phyloP scores from a whole-genome alignment of 92 coral and sea anemone genomes.

The Palythoa grandiflora region DNA sequence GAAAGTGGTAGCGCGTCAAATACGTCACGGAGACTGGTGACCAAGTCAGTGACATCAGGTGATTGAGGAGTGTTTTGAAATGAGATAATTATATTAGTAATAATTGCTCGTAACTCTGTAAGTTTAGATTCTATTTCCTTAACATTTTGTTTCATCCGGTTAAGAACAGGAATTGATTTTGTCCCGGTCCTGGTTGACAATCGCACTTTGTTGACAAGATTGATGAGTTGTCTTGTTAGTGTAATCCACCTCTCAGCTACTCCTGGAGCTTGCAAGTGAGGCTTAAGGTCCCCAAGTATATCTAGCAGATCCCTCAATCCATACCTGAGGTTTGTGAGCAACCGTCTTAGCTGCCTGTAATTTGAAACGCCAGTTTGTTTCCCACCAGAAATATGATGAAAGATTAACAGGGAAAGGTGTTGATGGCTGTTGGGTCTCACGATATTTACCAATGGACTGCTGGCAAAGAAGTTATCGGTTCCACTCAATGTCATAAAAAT shows the following conservation, averaged over 20 bases:
- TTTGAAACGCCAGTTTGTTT: constrained; percentile 56
- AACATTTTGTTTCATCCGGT: background rate
- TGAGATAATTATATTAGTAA: background rate
- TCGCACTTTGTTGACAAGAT: constrained; percentile 24
- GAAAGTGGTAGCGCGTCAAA: constrained; percentile 23
- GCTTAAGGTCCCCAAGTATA: constrained; percentile 15
- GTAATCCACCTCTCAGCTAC: constrained; percentile 9
- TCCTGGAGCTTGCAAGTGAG: background rate
- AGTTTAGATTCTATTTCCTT: constrained; percentile 7
- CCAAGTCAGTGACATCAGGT: constrained; percentile 6
- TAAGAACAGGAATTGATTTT: background rate
- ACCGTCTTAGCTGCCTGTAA: constrained; percentile 1
- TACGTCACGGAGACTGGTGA: constrained; percentile 5
- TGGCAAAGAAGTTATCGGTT: constrained; percentile 23
- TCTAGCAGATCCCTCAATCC: background rate
- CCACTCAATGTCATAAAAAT: constrained; percentile 6
- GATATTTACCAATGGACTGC: background rate
- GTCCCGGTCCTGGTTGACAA: background rate
- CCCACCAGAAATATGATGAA: constrained; percentile 61
- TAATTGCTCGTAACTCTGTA: background rate
- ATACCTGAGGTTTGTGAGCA: constrained; percentile 8
- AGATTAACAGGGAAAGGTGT: constrained; percentile 45
- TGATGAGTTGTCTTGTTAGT: background rate
- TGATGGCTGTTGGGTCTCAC: constrained; percentile 35
- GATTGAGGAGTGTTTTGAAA: constrained; percentile 6